Base-by-base conservation (phyloP, 2,113 vertebrate species). In the Peromyscus leucopus region DNA sequence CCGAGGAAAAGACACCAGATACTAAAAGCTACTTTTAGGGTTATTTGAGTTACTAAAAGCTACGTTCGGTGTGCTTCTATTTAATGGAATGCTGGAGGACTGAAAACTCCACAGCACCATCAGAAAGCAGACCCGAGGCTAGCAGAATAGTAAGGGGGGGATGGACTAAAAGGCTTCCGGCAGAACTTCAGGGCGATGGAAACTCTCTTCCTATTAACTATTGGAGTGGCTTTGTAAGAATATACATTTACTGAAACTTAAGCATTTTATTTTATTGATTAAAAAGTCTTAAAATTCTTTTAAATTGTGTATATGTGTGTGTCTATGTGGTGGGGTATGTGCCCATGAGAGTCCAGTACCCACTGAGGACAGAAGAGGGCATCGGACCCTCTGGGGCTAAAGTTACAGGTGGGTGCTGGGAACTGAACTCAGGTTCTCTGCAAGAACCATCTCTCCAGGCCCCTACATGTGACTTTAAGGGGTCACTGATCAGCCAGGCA, bases 91-190 rank as follows among this genome's bases (percentile, higher is more conserved):
- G 92, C 65, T 24, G 71, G 90, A 91, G 84, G 61, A 61, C 48
- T 76, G 42, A 51, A 80, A 76, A 65, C 21, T 16, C 22, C 24
- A 51, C 2, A 72, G 39, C 26, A 6, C 36, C 24, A 36, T 80
- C 39, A 83, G 93, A 86, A 94, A 96, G 89, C 15, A 91, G 46
- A 71, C 90, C 85, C 57, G 12, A 63, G 9, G 28, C 22, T 75
- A 16, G 15, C 31, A 39, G 31, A 13, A 36, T 31, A 12, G 65
- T 22, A 12, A 71, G 42, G 31, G 80, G 12, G 57, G 59, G 67
- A 63, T 1, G n/a, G 36, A 86, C 28, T 61, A 28, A 84, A 36
- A 78, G 36, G 36, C n/a, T 39, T 74, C 63, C 2, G 36, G 17
- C 42, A 55, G 46, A 91, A 79, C 11, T 65, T 46, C 67, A 51